Evolutionary conservation across 2,113 vertebrate species (phyloP), one percentile per base, ranked within the genome.

Genomic region (Scalopus aquaticus): DNA sequence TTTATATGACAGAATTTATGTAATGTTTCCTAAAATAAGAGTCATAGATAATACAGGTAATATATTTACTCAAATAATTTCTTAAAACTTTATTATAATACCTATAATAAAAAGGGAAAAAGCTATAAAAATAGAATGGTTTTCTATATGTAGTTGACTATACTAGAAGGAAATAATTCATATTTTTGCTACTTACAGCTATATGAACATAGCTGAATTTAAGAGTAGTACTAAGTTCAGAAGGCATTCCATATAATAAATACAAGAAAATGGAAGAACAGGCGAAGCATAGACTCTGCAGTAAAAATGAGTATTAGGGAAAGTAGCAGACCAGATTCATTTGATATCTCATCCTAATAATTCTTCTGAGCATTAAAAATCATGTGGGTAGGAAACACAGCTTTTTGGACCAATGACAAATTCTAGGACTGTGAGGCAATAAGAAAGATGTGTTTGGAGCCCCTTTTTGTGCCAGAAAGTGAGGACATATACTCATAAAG

Each of bases 11-110:
- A 86, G 22, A 20, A 51, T 94, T n/a, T 88, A 72, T 82, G 3
- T 78, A 89, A n/a, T 86, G 12, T 74, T 46, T 81, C 74, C 42
- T 92, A 62, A 95, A 95, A 84, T 93, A 88, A 95, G 79, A 44
- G 70, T 58, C 11, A 83, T 72, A 84, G 26, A 82, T 83, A 83
- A 90, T 83, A 88, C n/a, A n/a, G n/a, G n/a, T n/a, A 91, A 35
- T 26, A 28, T 91, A 64, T 37, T 20, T 94, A 81, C 26, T 90
- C 37, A 73, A 12, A 72, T 77, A 64, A 64, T 94, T 79, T 42
- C 74, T 79, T 26, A 91, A 93, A 86, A 39, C 60, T 56, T 80
- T 13, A 90, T 10, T 62, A 9, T 39, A 80, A 77, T 94, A 13
- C 20, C 54, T 78, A 1, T 81, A 82, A 88, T 79, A 32, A 51